Evolutionary conservation across 2,888 invertebrate genomes (phyloP), one percentile per base, ranked within the genome.

Genomic region (Agapetus fuscipes): DNA sequence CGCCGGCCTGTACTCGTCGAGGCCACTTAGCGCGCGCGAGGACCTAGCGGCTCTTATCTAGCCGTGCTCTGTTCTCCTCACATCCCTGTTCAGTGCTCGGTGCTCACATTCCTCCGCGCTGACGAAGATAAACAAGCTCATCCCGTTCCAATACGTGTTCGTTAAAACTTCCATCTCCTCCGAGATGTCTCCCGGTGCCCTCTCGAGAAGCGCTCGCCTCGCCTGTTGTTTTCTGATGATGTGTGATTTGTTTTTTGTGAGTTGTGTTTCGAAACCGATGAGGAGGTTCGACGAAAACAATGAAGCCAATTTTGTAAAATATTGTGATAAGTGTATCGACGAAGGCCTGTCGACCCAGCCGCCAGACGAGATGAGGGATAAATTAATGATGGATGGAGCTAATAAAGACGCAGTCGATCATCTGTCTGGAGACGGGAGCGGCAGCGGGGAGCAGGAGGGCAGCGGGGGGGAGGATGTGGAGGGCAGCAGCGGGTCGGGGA

Each of bases 321-420:
- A 41, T 41, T 44, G 42, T 38, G 44, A 47, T 41, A 39, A 37
- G 39, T 46, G 46, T 38, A 32, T 36, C 37, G 41, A 26, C 30
- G 42, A 29, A 27, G 33, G 26, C 17, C 25, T 24, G 14, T 34
- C 41, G 16, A 26, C 32, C 25, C 36, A 31, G 24, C 24, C n/a
- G n/a, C 10, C 7, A 37, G 14, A 26, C 17, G 43, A 37, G 30
- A 25, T 14, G 12, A 32, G 37, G 35, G 44, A 32, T 41, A 41
- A 29, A 35, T 37, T 34, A 29, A 34, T 47, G 47, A 47, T 47
- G 41, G 44, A 47, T 47, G 46, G 37, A 12, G 25, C 9, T 34
- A 34, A 34, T 27, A 33, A 33, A 33, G 33, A 33, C 20, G 33
- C 33, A 3, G 33, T n/a, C 20, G 4, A 20, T 20, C 20, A 20